Percentiles rank a stretch among this genome's conserved stretches.
Conservation (phyloP, 2,888 invertebrate genomes). For the Chymomyza amoena region DNA sequence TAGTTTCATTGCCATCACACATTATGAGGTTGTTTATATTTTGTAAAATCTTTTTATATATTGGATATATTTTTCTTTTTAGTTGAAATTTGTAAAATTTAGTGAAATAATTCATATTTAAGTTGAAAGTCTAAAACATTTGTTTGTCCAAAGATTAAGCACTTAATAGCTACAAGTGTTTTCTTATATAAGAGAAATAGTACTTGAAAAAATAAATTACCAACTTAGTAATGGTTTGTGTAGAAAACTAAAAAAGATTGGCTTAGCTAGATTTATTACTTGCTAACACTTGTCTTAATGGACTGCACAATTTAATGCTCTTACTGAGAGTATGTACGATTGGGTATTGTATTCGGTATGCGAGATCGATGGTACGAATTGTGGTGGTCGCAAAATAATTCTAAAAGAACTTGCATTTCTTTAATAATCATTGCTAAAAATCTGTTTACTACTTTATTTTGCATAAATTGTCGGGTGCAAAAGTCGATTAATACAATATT, state of each 20-base stretch:
- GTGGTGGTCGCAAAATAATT: no score
- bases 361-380: no score
- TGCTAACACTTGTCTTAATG: background rate
- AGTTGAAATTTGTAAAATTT: slow-evolving; percentile 6
- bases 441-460: no score
- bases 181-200: slow-evolving; percentile 5
- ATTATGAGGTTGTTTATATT: slow-evolving; percentile 19
- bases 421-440: no score
- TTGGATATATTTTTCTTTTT: slow-evolving; percentile 4
- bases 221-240: slow-evolving; percentile 16
- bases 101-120: slow-evolving; percentile 20
- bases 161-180: slow-evolving; percentile 25
- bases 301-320: background rate
- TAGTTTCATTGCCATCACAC: background rate
- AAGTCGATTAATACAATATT: no score
- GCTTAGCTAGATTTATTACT: slow-evolving; percentile 15
- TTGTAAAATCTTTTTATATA: slow-evolving; percentile 40
- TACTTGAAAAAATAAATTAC: slow-evolving; percentile 41
- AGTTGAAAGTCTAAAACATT: slow-evolving; percentile 45
- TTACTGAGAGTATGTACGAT: background rate
- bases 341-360: background rate
- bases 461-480: no score
- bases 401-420: no score
- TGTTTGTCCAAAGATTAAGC: slow-evolving; percentile 46
- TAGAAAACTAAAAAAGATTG: slow-evolving; percentile 4